phyloP scores from a whole-genome alignment of 1,140 invertebrate species.

The Sarcophaga bullata region DNA sequence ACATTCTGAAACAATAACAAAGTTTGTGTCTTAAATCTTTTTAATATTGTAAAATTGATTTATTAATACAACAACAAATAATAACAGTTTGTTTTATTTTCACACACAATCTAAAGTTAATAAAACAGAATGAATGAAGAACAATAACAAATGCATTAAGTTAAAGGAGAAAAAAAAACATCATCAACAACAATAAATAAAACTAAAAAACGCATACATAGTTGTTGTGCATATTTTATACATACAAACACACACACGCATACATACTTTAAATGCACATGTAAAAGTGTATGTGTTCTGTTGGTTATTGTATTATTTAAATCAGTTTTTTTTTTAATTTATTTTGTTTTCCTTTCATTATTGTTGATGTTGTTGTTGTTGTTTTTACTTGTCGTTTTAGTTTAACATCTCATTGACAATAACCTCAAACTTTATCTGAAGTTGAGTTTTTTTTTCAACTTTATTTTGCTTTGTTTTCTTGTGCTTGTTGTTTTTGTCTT shows the following conservation, averaged over 20 bases:
- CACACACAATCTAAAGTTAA: no score
- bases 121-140: no score
- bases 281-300: background rate
- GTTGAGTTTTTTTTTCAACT: background rate
- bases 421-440: conserved; percentile 61
- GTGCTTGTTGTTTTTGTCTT: background rate
- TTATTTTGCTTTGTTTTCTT: background rate
- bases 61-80: conserved; percentile 18
- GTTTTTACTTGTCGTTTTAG: conserved; percentile 16
- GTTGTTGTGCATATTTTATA: no score
- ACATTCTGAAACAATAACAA: background rate
- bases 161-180: no score
- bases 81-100: conserved; percentile 29
- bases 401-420: conserved; percentile 55
- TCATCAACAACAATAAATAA: background rate
- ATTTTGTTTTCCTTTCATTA: background rate
- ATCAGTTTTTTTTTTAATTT: background rate
- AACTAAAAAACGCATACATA: background rate
- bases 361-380: conserved; percentile 32
- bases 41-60: background rate
- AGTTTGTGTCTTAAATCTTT: conserved; percentile 7
- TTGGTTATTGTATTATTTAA: background rate
- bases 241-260: background rate
- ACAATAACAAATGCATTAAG: background rate
- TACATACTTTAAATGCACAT: no score